phyloP scores from a whole-genome alignment of 37 sponge, comb jelly and placozoan species.

The Theonella swinhoei region DNA sequence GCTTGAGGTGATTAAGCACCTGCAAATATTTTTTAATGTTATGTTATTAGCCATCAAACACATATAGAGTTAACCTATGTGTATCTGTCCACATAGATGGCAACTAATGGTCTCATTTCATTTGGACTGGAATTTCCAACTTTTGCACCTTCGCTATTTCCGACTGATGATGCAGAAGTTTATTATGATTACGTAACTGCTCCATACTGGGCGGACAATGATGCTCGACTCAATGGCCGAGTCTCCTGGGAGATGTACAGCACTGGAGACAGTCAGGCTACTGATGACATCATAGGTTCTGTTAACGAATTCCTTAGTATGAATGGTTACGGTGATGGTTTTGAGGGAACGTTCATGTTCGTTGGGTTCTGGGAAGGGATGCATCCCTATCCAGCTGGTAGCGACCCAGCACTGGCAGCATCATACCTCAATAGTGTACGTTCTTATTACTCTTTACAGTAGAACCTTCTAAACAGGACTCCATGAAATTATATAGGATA shows the following conservation, averaged over 20 bases:
- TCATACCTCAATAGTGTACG: slow-evolving; percentile 33
- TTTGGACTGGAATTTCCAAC: slow-evolving; percentile 13
- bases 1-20: too few relatives aligned
- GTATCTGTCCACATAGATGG: slow-evolving; percentile 3
- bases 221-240: slow-evolving; percentile 2
- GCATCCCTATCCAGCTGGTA: slow-evolving; percentile 65
- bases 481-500: too few relatives aligned
- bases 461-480: too few relatives aligned
- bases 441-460: too few relatives aligned
- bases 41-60: too few relatives aligned
- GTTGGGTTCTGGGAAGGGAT: slow-evolving; percentile 37
- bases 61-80: too few relatives aligned
- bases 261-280: neutral
- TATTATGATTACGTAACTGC: slow-evolving; percentile 21
- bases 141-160: neutral
- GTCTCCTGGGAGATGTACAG: slow-evolving; percentile 3
- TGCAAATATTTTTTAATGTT: too few relatives aligned
- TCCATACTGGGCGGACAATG: slow-evolving; percentile 41
- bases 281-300: neutral
- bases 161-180: neutral
- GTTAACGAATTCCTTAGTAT: slow-evolving; percentile 11
- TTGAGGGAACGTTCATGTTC: slow-evolving; percentile 42
- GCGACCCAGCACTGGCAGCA: neutral
- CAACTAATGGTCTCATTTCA: slow-evolving; percentile 42
- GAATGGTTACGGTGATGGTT: neutral